Base-by-base conservation (phyloP, 1,140 invertebrate species). In the Nixonia krombeini region DNA sequence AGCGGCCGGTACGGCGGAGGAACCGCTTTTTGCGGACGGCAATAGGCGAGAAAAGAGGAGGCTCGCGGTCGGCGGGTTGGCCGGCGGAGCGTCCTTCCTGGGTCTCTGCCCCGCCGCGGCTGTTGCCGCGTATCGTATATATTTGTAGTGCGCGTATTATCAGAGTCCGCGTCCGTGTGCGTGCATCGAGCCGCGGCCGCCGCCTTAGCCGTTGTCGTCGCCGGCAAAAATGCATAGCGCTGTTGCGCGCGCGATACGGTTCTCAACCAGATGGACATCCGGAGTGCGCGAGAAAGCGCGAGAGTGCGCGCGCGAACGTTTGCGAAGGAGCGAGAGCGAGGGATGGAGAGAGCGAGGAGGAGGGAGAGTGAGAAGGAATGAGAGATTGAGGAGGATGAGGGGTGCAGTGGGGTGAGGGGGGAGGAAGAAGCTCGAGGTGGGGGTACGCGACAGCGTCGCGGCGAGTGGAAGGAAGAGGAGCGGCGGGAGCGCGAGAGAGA, bases 151-250 rank as follows among this genome's bases (percentile, higher is more conserved):
- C 65, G 79, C 76, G 75, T 73, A 80, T 79, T 79, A 81, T 79
- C 79, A 63, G 70, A 58, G 55, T 57, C 49, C 15, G 50, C 42
- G 55, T 51, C 42, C 10, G 42, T 53, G 62, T 70, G 59, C 45
- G 41, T n/a, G n/a, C n/a, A n/a, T n/a, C 66, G 61, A 50, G 35
- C 50, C 64, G 64, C 66, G 70, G 63, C 64, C 44, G 50, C 58
- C 56, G 70, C 64, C 62, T 57, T 35, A n/a, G n/a, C 25, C 61
- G 52, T 51, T 64, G 67, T 66, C 29, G n/a, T 31, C 73, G 52
- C 63, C 75, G 74, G 74, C 77, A 80, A 81, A 81, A 81, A 83
- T 82, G 80, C 80, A 81, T 78, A 78, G n/a, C n/a, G n/a, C n/a
- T n/a, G n/a, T n/a, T n/a, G n/a, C n/a, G n/a, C n/a, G 73, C 74